Evolutionary conservation across 2,888 invertebrate species (phyloP), one percentile per base, ranked within the genome.

Genomic region (Lithosia quadra): DNA sequence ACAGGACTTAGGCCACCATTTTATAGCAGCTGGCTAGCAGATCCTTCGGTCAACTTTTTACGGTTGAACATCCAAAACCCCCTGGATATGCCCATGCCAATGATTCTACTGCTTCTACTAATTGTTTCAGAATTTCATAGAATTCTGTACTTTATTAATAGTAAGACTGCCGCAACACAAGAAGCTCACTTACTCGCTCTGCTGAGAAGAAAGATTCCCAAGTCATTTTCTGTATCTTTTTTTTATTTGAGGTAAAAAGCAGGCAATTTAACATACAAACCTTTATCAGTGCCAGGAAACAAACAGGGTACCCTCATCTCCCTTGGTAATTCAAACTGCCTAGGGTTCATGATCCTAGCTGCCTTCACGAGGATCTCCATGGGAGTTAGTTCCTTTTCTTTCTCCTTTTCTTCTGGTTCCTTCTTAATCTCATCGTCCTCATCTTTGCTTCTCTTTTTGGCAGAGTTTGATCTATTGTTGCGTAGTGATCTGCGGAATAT

Each of bases 291-390:
- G 2, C 98, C 98, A 0, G 98, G 98, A 86, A 98, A 98, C 64
- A 96, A 95, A 72, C 97, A 96, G 33, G 97, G 97, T 78, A 98
- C 93, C 76, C 96, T 96, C 92, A 98, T 96, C 84, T 98, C 98
- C 62, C 96, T 94, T 0, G 99, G 98, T 81, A 99, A 92, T 84
- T 98, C 97, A 91, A 99, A 99, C 92, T 99, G 98, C 80, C 96
- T 96, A 0, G 99, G 99, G 94, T 99, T 99, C 91, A 98, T 96
- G 71, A 97, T 95, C 78, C 96, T 96, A 2, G 98, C 99, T 0
- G 98, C 98, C 81, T 97, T 96, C 65, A 98, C 97, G 22, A 99
- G 93, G 58, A 97, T 95, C 83, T 98, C 97, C 88, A 99, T 95
- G 0, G 98, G 97, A 60, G 96, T 96, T 74, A 91, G 77, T 63